Percentiles rank a stretch among this genome's conserved stretches.
These are phyloP conservation scores for Oscheius sp. DNA, from an alignment of 1,140 invertebrate genomes.

Conservation along the genomic window DNA sequence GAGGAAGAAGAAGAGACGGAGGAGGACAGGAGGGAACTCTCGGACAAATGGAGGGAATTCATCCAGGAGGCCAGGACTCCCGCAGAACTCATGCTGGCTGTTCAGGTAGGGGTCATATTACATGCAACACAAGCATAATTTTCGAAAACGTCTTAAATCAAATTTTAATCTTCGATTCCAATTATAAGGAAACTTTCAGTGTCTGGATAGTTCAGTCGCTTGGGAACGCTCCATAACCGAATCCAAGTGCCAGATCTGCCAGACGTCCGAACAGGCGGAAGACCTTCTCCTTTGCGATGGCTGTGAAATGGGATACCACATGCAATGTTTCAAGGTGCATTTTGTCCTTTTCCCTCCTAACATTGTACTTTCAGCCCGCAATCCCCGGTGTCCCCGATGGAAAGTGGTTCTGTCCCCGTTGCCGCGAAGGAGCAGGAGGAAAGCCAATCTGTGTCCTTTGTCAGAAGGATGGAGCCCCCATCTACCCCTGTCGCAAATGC, in stretches of 20 bases:
- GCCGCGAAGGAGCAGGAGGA: slow-evolving; percentile 8
- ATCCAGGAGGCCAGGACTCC: slow-evolving; percentile 1
- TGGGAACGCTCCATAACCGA: slow-evolving; percentile 24
- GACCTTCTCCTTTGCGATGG: slow-evolving; percentile 25
- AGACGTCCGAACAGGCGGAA: slow-evolving; percentile 10
- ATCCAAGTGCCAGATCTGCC: slow-evolving; percentile 27
- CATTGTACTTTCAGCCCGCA: slow-evolving; percentile 5
- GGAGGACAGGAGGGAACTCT: neutral
- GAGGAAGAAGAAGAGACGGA: slow-evolving; percentile 14
- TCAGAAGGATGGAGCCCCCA: slow-evolving; percentile 1
- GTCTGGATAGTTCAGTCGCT: slow-evolving; percentile 16
- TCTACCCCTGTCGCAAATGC: slow-evolving; percentile 17
- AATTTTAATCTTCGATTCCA: no score
- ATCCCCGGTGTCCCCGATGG: slow-evolving; percentile 25
- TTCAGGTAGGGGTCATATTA: neutral
- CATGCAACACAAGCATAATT: neutral
- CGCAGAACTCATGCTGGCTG: slow-evolving; percentile 21
- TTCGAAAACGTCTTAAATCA: neutral
- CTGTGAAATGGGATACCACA: slow-evolving; percentile 26
- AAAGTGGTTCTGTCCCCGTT: slow-evolving; percentile 25
- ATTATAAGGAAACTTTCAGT: no score
- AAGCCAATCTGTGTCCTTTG: slow-evolving; percentile 24
- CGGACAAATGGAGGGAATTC: slow-evolving; percentile 9
- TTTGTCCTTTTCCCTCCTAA: neutral
- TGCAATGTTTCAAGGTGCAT: slow-evolving; percentile 24